These are phyloP conservation scores for Antitype chi DNA, from an alignment of 2,888 invertebrate genomes.

Conservation along the genomic window DNA sequence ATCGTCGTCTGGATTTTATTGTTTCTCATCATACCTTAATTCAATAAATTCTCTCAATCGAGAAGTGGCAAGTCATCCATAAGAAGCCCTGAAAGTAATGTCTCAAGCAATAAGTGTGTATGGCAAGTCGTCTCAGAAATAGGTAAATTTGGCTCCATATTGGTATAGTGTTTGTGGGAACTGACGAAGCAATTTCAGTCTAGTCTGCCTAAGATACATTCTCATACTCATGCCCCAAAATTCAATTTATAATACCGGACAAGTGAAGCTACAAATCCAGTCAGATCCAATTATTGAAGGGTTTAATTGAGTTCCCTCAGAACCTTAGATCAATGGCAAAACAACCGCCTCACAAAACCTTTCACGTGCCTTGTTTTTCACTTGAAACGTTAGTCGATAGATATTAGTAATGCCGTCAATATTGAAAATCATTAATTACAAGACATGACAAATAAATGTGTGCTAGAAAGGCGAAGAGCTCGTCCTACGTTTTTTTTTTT, in stretches of 20 bases:
- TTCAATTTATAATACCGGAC: slow-evolving; percentile 27
- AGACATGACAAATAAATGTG: neutral
- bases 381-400: neutral
- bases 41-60: neutral
- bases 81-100: neutral
- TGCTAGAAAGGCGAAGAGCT: neutral
- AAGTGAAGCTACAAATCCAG: slow-evolving; percentile 47
- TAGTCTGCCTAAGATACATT: slow-evolving; percentile 11
- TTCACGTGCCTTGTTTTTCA: slow-evolving; percentile 19
- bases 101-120: neutral
- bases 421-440: neutral
- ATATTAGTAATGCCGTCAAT: neutral
- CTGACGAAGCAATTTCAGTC: slow-evolving; percentile 16
- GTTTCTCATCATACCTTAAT: neutral
- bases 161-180: neutral
- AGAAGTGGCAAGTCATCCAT: neutral
- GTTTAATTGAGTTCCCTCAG: slow-evolving; percentile 54
- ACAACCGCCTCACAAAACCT: slow-evolving; percentile 14
- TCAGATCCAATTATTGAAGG: slow-evolving; percentile 39
- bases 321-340: slow-evolving; percentile 55
- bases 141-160: neutral
- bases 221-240: slow-evolving; percentile 17
- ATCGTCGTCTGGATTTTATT: neutral
- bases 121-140: neutral
- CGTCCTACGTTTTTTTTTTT: neutral